phyloP scores from a whole-genome alignment of 2,113 vertebrate genomes.

The Charina bottae region DNA sequence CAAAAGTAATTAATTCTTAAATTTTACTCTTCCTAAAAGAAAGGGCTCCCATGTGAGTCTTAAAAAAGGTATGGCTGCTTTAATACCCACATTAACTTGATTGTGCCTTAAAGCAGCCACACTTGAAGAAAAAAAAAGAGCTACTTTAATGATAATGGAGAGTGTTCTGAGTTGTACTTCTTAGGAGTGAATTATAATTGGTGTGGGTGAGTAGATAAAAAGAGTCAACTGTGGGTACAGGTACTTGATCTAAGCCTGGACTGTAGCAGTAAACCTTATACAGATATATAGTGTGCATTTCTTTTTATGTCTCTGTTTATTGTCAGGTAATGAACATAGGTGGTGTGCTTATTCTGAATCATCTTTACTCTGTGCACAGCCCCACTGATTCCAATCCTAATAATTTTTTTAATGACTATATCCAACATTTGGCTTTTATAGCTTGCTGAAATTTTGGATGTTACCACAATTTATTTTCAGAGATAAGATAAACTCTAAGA shows the following conservation, averaged over 20 bases:
- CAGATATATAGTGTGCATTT: not conserved
- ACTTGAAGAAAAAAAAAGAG: not conserved
- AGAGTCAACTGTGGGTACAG: not conserved
- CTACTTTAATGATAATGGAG: not conserved
- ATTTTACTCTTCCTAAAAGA: not conserved
- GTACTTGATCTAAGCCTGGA: not conserved
- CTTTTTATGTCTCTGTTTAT: not conserved
- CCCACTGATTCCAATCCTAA: not conserved
- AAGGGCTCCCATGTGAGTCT: not conserved
- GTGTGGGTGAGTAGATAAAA: not conserved
- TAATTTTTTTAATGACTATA: not conserved
- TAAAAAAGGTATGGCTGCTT: not conserved
- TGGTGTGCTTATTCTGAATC: not conserved
- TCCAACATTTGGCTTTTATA: not conserved
- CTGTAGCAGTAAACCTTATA: not conserved
- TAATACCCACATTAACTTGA: not conserved
- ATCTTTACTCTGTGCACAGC: not conserved
- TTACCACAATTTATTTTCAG: not conserved
- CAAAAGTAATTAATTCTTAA: not conserved
- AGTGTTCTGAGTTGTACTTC: not conserved
- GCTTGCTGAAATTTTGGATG: not conserved
- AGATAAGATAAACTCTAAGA: not conserved
- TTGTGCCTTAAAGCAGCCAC: not conserved
- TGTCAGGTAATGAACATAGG: not conserved
- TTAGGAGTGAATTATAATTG: not conserved